Evolutionary conservation across 2,888 invertebrate species (phyloP).

Genomic region (Cerastoderma edule): DNA sequence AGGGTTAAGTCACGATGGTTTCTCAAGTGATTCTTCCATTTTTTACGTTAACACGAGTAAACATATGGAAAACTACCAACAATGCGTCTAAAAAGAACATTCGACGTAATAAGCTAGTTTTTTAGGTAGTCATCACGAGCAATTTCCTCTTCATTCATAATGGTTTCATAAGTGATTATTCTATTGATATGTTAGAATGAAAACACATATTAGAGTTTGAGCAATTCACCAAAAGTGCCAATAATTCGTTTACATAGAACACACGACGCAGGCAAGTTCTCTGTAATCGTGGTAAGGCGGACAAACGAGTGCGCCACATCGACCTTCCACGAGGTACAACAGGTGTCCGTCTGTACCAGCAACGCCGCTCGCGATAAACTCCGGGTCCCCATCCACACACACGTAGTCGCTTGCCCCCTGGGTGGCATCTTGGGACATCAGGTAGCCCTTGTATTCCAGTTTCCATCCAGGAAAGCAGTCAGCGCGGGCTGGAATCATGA

Average conservation of each 20-base stretch:
- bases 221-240: too few relatives aligned
- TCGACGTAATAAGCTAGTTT: too few relatives aligned
- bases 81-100: too few relatives aligned
- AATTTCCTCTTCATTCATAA: too few relatives aligned
- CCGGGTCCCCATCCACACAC: conserved; percentile 17
- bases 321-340: conserved; percentile 5
- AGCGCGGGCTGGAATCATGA: conserved; percentile 13
- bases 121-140: too few relatives aligned
- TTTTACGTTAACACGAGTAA: too few relatives aligned
- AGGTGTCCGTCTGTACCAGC: conserved; percentile 8
- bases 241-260: conserved; percentile 2
- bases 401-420: neutral
- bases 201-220: too few relatives aligned
- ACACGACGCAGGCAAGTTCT: conserved; percentile 8
- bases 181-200: too few relatives aligned
- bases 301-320: conserved; percentile 2
- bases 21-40: too few relatives aligned
- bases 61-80: too few relatives aligned
- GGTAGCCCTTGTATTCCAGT: conserved; percentile 6
- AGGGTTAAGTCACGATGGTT: too few relatives aligned
- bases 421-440: neutral
- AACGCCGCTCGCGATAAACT: neutral
- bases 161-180: too few relatives aligned
- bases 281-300: conserved; percentile 9
- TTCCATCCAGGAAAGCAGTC: conserved; percentile 7